Base-by-base conservation (phyloP, 1,140 invertebrate species). In the Brachionus sp. region DNA sequence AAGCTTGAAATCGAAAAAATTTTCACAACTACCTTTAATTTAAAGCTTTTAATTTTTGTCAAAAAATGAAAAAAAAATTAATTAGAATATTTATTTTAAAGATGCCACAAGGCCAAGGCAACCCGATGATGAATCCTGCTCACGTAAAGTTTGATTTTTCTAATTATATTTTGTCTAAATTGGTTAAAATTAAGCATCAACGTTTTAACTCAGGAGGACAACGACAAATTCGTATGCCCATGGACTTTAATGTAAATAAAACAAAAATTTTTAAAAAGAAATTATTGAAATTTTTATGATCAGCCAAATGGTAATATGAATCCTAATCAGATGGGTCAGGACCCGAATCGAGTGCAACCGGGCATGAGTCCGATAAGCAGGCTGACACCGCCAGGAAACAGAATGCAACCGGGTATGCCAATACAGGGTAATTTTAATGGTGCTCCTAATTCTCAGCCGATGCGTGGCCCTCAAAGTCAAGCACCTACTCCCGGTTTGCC, bases 331-430 rank as follows among this genome's bases (percentile, higher is more conserved):
- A 57, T 80, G 70, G 44, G 39, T n/a, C 39, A 42, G n/a, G 70
- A 75, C 29, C 70, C 39, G 44, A 75, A 75, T 29, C 46, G 62
- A n/a, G 77, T 80, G 16, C 77, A 57, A 16, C 23, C 50, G 23
- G 77, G 77, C 13, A 80, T 80, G 77, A 80, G 77, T 80, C 77
- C 77, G 6, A 57, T 80, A 13, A 80, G 33, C 25, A 29, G 77
- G n/a, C 16, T 78, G 3, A 80, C 77, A 2, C 77, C 77, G 13
- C 77, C 77, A 5, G 77, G 77, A 0, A 80, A 80, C 42, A 80
- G 77, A 80, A 80, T 80, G 77, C 50, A 39, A 19, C 77, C 77
- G 3, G 77, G 77, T 33, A 66, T 57, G 77, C 50, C 46, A 39
- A 66, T 42, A 33, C 46, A 39, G 33, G 46, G 77, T n/a, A 66